Evolutionary conservation across 2,113 vertebrate genomes (phyloP).

Genomic region (Dermatemys mawii): DNA sequence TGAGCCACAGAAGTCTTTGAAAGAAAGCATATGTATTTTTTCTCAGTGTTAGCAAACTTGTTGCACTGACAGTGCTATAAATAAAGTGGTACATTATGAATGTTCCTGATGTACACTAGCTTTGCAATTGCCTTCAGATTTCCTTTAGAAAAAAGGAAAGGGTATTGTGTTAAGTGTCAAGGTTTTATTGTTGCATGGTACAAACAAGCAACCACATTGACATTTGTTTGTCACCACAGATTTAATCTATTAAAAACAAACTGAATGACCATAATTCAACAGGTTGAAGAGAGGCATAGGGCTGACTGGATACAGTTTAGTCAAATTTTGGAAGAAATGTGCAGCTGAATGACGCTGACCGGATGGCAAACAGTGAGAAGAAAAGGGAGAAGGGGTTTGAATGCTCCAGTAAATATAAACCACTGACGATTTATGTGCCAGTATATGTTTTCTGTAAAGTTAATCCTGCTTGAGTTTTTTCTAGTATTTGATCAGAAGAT

Average conservation of each 20-base stretch:
- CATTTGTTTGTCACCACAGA: slow-evolving; percentile 66
- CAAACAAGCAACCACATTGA: slow-evolving; percentile 40
- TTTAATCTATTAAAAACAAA: slow-evolving; percentile 71
- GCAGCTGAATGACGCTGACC: slow-evolving; percentile 45
- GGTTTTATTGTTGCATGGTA: slow-evolving; percentile 2
- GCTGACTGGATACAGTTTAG: slow-evolving; percentile 43
- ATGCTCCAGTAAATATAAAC: slow-evolving; percentile 47
- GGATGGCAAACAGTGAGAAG: background rate
- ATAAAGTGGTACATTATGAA: background rate
- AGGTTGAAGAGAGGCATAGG: background rate
- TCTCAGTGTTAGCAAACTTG: background rate
- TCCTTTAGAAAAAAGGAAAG: background rate
- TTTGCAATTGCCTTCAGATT: background rate
- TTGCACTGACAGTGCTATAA: background rate
- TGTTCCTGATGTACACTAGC: background rate
- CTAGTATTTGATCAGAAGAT: slow-evolving; percentile 86
- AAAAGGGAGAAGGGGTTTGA: background rate
- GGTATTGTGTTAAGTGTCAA: background rate
- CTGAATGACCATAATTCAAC: slow-evolving; percentile 43
- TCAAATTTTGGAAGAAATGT: slow-evolving; percentile 46
- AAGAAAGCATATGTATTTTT: background rate
- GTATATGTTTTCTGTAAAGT: slow-evolving; percentile 55
- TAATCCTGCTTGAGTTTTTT: slow-evolving; percentile 76
- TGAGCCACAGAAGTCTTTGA: background rate
- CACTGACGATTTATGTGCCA: slow-evolving; percentile 69